Conservation (phyloP, 2,888 invertebrate genomes). For the Netelia fuscicornis region DNA sequence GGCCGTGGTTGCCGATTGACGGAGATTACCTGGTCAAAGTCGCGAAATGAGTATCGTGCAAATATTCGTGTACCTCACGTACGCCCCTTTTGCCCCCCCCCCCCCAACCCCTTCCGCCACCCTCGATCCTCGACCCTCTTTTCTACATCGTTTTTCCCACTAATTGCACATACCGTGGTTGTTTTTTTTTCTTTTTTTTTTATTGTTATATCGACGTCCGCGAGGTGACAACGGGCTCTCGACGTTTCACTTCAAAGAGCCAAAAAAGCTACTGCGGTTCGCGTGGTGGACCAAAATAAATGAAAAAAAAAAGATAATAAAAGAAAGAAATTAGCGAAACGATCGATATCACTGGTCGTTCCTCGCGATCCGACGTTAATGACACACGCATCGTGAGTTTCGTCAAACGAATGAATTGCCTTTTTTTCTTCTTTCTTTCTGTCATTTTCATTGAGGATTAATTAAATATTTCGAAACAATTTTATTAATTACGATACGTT, state of each 20-base stretch:
- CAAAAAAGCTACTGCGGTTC: slow-evolving; percentile 8
- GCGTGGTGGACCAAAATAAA: background rate
- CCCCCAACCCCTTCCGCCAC: background rate
- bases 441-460: too few relatives aligned
- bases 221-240: slow-evolving; percentile 29
- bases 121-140: background rate
- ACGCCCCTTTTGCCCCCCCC: background rate
- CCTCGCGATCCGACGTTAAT: too few relatives aligned
- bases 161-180: slow-evolving; percentile 66
- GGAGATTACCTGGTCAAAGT: slow-evolving; percentile 61
- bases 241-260: slow-evolving; percentile 67
- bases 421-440: too few relatives aligned
- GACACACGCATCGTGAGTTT: too few relatives aligned
- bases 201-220: background rate
- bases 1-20: slow-evolving; percentile 45
- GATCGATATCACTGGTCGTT: too few relatives aligned
- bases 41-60: slow-evolving; percentile 81
- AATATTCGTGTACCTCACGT: slow-evolving; percentile 72
- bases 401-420: too few relatives aligned
- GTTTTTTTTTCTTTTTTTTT: slow-evolving; percentile 23
- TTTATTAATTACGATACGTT: too few relatives aligned
- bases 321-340: too few relatives aligned
- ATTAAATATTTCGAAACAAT: too few relatives aligned
- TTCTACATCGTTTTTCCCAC: slow-evolving; percentile 61
- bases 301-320: background rate